Conservation (phyloP, 2,113 vertebrate species). For the Cyprinodon tularosa region DNA sequence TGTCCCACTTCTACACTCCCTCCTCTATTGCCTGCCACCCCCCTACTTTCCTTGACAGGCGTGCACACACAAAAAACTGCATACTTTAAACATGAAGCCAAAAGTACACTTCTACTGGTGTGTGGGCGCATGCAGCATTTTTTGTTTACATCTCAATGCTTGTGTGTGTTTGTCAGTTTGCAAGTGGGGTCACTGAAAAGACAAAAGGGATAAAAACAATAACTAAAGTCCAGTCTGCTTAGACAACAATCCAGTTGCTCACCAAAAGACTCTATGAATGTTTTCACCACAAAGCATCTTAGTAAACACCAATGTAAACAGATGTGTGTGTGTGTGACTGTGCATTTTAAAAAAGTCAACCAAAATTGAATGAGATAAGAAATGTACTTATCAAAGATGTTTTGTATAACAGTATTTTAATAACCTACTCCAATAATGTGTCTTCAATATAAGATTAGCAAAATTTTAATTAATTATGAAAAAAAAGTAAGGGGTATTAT, state of each 20-base stretch:
- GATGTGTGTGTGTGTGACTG: slow-evolving; percentile 17
- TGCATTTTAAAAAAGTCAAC: slow-evolving; percentile 23
- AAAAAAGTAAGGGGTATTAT: background rate
- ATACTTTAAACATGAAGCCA: slow-evolving; percentile 79
- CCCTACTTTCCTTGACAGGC: slow-evolving; percentile 52
- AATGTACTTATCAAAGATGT: slow-evolving; percentile 12
- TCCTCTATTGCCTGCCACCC: slow-evolving; percentile 34
- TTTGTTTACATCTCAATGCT: slow-evolving; percentile 41
- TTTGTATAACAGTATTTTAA: slow-evolving; percentile 17
- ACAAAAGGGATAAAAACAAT: slow-evolving; percentile 72
- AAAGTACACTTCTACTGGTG: slow-evolving; percentile 45
- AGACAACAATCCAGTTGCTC: slow-evolving; percentile 53
- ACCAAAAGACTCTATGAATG: slow-evolving; percentile 43
- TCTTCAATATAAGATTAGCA: slow-evolving; percentile 31
- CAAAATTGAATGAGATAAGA: background rate
- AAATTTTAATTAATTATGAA: slow-evolving; percentile 47
- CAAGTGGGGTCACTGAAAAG: slow-evolving; percentile 66
- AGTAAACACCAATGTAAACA: slow-evolving; percentile 28
- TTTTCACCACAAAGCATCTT: slow-evolving; percentile 42
- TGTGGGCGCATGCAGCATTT: slow-evolving; percentile 28
- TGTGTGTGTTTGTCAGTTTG: slow-evolving; percentile 31
- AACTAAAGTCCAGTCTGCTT: slow-evolving; percentile 46
- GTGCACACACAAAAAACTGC: slow-evolving; percentile 53
- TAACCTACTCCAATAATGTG: slow-evolving; percentile 15
- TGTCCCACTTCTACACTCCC: slow-evolving; percentile 65